Base-by-base conservation (phyloP, 2,113 vertebrate genomes). In the Strigops habroptila region DNA sequence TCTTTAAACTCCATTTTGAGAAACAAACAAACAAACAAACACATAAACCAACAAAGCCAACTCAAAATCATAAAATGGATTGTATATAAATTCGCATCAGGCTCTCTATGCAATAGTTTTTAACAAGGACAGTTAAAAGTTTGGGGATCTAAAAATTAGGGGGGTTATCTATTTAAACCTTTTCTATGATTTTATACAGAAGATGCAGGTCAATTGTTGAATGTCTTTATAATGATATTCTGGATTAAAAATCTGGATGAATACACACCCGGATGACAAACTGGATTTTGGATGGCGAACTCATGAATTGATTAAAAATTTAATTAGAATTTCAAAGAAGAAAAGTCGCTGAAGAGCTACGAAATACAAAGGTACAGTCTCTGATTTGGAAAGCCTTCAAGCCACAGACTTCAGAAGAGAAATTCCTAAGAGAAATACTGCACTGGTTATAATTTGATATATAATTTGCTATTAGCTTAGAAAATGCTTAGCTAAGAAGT, bases 41-140 rank as follows among this genome's bases (percentile, higher is more conserved):
- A 67, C 24, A 1, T 9, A 28, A n/a, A 22, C 3, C 2, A 53
- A 2, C 5, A 9, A n/a, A n/a, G 17, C 2, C 3, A 53, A 2
- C 6, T 85, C 14, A 76, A 33, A 69, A 37, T 30, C 17, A 30
- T 52, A 79, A 28, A 41, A 76, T 65, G 10, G 2, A n/a, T 49
- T 81, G 31, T 18, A 13, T 67, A 12, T 55, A 63, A 74, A 46
- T 46, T 91, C 35, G 4, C n/a, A 68, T 39, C 0, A 82, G 39
- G 12, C 27, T 91, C 6, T 64, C 25, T 33, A 41, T 49, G 25
- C 14, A 87, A 87, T 17, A 46, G 14, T 7, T 91, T 85, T 82
- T 51, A 87, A 67, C 9, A 60, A 35, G 14, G 35, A 14, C 12
- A 41, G 23, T 41, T 86, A 62, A 74, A 69, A 67, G 18, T 44